These are phyloP conservation scores for Aspidoscelis tigris DNA, from an alignment of 2,113 vertebrate species.

Conservation along the genomic window DNA sequence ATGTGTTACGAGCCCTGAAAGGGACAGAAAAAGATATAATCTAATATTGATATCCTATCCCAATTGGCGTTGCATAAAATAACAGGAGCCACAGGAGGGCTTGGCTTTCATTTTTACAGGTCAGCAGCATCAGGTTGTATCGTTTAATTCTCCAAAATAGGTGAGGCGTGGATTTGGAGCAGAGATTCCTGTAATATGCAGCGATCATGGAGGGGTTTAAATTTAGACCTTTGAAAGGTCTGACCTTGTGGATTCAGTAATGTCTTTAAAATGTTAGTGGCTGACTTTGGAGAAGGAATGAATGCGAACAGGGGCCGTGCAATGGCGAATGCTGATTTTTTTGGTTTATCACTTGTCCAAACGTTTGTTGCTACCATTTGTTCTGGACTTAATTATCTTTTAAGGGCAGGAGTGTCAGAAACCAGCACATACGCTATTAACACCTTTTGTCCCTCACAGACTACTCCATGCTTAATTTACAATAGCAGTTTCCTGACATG, in stretches of 20 bases:
- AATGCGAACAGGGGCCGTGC: background rate
- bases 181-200: constrained; percentile 13
- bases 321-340: background rate
- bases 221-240: constrained; percentile 22
- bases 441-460: no score
- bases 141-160: constrained; percentile 55
- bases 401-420: no score
- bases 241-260: constrained; percentile 6
- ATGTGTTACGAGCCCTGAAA: constrained; percentile 67
- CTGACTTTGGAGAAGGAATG: background rate
- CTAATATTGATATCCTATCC: constrained; percentile 54
- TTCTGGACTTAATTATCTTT: no score
- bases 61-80: constrained; percentile 52
- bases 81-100: constrained; percentile 39
- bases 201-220: constrained; percentile 4
- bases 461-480: no score
- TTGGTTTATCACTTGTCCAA: background rate
- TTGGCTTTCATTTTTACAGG: constrained; percentile 44
- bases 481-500: no score
- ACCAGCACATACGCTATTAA: no score
- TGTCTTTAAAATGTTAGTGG: background rate
- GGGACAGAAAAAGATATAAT: constrained; percentile 65
- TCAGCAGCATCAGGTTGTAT: constrained; percentile 37
- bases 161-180: constrained; percentile 42
- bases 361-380: no score